Conservation (phyloP, 2,888 invertebrate species). For the Drosophila affinis region DNA sequence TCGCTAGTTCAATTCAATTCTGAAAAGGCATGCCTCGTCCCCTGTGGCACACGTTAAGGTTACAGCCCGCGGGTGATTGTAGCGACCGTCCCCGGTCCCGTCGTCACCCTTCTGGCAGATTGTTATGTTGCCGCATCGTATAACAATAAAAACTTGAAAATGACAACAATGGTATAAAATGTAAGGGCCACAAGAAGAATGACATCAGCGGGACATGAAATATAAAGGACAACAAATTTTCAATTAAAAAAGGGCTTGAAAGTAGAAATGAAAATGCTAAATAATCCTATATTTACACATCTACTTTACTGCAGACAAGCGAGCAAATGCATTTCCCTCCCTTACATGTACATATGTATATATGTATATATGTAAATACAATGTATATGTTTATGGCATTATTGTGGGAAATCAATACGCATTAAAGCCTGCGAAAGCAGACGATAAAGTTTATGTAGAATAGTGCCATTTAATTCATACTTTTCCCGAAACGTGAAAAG, state of each 20-base stretch:
- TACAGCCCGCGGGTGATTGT: conserved; percentile 63
- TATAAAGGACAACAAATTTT: conserved; percentile 58
- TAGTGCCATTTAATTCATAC: not conserved
- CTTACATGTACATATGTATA: not conserved
- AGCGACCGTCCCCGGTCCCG: conserved; percentile 33
- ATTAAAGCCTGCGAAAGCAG: conserved; percentile 37
- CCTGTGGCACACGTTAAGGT: conserved; percentile 42
- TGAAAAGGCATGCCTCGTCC: conserved; percentile 19
- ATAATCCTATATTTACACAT: conserved; percentile 72
- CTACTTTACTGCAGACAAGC: conserved; percentile 33
- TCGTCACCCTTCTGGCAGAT: conserved; percentile 43
- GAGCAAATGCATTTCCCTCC: conserved; percentile 16
- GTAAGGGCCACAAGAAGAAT: conserved; percentile 25
- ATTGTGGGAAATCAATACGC: conserved; percentile 18
- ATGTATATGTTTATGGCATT: conserved; percentile 19
- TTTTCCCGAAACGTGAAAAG: conserved; percentile 16
- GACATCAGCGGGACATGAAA: conserved; percentile 30
- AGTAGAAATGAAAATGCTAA: conserved; percentile 52
- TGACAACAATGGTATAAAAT: conserved; percentile 63
- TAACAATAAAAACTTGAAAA: conserved; percentile 72
- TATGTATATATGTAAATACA: not conserved
- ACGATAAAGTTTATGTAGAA: conserved; percentile 22
- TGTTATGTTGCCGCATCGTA: conserved; percentile 33
- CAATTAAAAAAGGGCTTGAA: conserved; percentile 65
- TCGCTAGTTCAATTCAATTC: conserved; percentile 50